phyloP scores from a whole-genome alignment of 1,140 invertebrate species.

The Cotesia glomerata region DNA sequence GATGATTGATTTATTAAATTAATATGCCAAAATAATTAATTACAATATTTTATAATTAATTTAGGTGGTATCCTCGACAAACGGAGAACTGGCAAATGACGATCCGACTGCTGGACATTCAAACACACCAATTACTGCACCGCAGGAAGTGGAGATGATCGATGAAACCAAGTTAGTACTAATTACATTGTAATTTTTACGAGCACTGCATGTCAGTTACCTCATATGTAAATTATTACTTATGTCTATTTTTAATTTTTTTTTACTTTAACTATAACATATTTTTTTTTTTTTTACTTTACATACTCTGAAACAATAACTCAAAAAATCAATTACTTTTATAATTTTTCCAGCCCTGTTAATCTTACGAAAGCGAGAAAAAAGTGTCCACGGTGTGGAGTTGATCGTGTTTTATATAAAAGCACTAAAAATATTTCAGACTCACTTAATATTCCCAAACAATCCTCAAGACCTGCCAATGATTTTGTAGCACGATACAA shows the following conservation, averaged over 20 bases:
- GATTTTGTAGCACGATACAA: not conserved
- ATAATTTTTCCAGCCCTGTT: constrained; percentile 21
- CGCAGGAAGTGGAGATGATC: constrained; percentile 90
- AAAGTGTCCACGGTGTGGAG: constrained; percentile 42
- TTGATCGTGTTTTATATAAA: constrained; percentile 16
- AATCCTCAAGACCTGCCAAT: not conserved
- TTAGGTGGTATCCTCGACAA: constrained; percentile 96
- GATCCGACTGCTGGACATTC: constrained; percentile 95
- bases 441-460: constrained; percentile 22
- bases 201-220: too few relatives aligned
- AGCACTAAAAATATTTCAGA: not conserved
- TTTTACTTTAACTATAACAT: not conserved
- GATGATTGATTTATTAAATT: constrained; percentile 17
- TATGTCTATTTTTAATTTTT: not conserved
- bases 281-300: not conserved
- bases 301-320: not conserved
- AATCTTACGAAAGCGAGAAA: constrained; percentile 26
- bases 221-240: not conserved
- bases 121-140: constrained; percentile 93
- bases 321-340: too few relatives aligned
- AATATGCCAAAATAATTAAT: constrained; percentile 11
- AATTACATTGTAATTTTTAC: constrained; percentile 11
- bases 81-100: constrained; percentile 93
- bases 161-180: constrained; percentile 90
- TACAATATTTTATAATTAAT: constrained; percentile 52